Base-by-base conservation (phyloP, 2,888 invertebrate species). In the Ctena decussata region DNA sequence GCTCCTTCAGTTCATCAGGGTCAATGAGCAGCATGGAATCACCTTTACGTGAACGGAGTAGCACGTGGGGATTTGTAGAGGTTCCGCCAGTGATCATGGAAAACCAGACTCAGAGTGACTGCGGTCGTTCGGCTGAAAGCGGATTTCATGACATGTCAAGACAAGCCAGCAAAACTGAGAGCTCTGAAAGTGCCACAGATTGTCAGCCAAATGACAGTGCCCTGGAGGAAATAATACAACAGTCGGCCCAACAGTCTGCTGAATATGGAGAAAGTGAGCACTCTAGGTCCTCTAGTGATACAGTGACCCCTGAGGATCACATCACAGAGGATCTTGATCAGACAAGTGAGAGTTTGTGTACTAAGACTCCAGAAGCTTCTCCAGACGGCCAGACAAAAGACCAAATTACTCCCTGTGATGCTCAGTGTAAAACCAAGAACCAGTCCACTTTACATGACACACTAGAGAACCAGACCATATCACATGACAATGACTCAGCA, bases 111-210 rank as follows among this genome's bases (percentile, higher is more conserved):
- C 87, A 77, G 15, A 91, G 91, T 44, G 91, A 91, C 37, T 89
- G 90, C 21, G 91, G 91, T 0, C 77, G 82, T 0, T 91, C 93
- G 0, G 90, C 91, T 0, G 94, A 93, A 77, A 94, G 93, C 71
- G 90, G 91, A 18, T 87, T 92, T 44, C 92, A 91, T 81, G 93
- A 93, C 82, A 92, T 94, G 92, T 93, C 94, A 5, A 90, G 94
- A 0, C 94, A 94, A 81, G 94, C 91, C 21, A 94, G 94, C 74
- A 93, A 93, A 72, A 93, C 94, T 0, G 94, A 94, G 84, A 94
- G 94, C 82, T 91, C 86, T 5, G 93, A 93, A 24, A 93, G 92
- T 39, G 84, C 84, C 0, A 83, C 89, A 5, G 93, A 93, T 35
- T 53, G 77, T 0, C 73, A 81, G 8, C 86, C 90, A 30, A 49